Evolutionary conservation across 2,888 invertebrate genomes (phyloP).

Genomic region (Cryptophagus acutangulus): DNA sequence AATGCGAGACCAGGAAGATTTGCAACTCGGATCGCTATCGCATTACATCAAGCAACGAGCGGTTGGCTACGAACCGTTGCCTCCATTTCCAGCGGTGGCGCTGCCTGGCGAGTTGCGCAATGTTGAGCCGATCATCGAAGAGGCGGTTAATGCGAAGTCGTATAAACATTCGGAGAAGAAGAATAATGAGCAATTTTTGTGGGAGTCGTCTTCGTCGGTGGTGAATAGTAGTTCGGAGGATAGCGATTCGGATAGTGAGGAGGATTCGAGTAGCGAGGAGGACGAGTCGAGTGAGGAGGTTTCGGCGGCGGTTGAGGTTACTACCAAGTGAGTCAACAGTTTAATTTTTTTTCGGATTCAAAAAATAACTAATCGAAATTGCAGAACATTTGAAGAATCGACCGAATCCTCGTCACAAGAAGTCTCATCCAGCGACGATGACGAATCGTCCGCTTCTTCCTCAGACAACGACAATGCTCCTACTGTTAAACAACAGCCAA

Average conservation of each 20-base stretch:
- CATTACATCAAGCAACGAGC: slow-evolving; percentile 87
- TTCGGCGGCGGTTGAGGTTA: too few species aligned
- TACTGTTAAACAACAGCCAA: too few species aligned
- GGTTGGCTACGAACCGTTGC: slow-evolving; percentile 83
- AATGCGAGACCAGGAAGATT: slow-evolving; percentile 69
- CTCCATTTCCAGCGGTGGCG: slow-evolving; percentile 71
- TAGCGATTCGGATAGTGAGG: slow-evolving; percentile 37
- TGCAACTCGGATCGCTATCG: slow-evolving; percentile 90
- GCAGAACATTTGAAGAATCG: slow-evolving; percentile 22
- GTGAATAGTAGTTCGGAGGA: slow-evolving; percentile 41
- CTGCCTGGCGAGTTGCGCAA: slow-evolving; percentile 76
- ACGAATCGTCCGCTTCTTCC: slow-evolving; percentile 14
- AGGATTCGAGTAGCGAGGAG: slow-evolving; percentile 27
- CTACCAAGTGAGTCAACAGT: too few species aligned
- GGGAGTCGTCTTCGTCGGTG: slow-evolving; percentile 35
- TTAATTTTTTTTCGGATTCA: too few species aligned
- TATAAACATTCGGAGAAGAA: slow-evolving; percentile 29
- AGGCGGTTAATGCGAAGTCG: slow-evolving; percentile 37
- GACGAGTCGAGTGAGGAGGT: too few species aligned
- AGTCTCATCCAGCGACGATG: slow-evolving; percentile 21
- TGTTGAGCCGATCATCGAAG: slow-evolving; percentile 52
- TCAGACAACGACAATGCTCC: too few species aligned
- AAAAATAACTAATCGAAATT: too few species aligned
- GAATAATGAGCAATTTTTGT: slow-evolving; percentile 36
- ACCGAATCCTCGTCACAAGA: too few species aligned